Base-by-base conservation (phyloP, 2,888 invertebrate genomes). In the Noctua comes region DNA sequence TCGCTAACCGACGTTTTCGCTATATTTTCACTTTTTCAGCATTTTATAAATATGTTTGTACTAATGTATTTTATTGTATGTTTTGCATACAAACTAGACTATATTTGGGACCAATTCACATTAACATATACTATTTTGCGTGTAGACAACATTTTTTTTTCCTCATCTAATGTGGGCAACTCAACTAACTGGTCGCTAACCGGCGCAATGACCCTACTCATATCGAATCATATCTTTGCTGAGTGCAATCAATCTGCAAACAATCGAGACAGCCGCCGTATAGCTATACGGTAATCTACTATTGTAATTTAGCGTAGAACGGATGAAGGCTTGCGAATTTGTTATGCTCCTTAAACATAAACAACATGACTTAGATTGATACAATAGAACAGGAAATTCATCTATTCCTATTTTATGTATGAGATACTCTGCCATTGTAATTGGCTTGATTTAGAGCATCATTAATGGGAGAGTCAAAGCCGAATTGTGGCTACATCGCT, bases 161-260 rank as follows among this genome's bases (percentile, higher is more conserved):
- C n/a, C n/a, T n/a, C n/a, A n/a, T n/a, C n/a, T n/a, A n/a, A n/a
- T n/a, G n/a, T n/a, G n/a, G n/a, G n/a, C n/a, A n/a, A n/a, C n/a
- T n/a, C n/a, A n/a, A n/a, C n/a, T n/a, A n/a, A n/a, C n/a, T n/a
- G n/a, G n/a, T n/a, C n/a, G n/a, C n/a, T n/a, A n/a, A n/a, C n/a
- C n/a, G n/a, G n/a, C n/a, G n/a, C n/a, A n/a, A n/a, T n/a, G n/a
- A n/a, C n/a, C n/a, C n/a, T n/a, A 62, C 51, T 59, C 31, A 72
- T 68, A 82, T 79, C 80, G 62, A 68, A 64, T 76, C 80, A 82
- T 82, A 72, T 81, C 83, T 76, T 76, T 84, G 77, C 65, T 74
- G 65, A 85, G 86, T 90, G 89, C 91, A 92, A 92, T 93, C 90
- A 90, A 91, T 92, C 90, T 88, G 88, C 91, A 92, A 93, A 93